Evolutionary conservation across 35 echinoderm and acorn worm species (phyloP), one percentile per base, ranked within the genome.

Genomic region (Apostichopus californicus): DNA sequence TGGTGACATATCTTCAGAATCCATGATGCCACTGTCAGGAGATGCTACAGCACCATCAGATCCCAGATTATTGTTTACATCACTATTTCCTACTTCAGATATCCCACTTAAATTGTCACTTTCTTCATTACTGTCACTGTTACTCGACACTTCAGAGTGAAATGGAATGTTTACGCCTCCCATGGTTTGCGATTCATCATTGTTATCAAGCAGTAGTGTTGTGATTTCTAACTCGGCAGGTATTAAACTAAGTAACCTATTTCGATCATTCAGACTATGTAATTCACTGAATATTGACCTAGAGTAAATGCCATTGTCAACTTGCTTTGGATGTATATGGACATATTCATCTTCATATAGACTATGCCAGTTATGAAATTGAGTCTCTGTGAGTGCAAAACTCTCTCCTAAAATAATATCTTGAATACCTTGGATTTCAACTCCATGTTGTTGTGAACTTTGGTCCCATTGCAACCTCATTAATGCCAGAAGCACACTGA

Each of bases 321-420:
- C 56, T 78, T 92, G 71, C 89, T 95, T 98, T 55, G 92, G 90
- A 65, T 98, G 94, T 15, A 93, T 85, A 87, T 95, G 83, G 56
- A 85, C 90, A 79, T 91, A 56, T 68, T 80, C 84, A 83, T 90
- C 93, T 13, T 94, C 93, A 52, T 80, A 80, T 58, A 92, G 77
- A 92, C 94, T 98, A 71, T 93, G 94, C 81, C 94, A 92, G 89
- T 95, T 95, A 80, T 98, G 96, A 92, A 98, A 98, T 56, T 98
- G 92, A 6, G 96, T 98, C 77, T 98, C 94, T 54, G 94, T 98
- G 65, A 98, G 59, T 21, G 92, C 94, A 24, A 89, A 94, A 78
- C 94, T 98, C 82, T 95, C 94, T 94, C 96, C 96, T 20, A 98
- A 55, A 25, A 98, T 77, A 55, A 95, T 93, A 55, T 98, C 96